Evolutionary conservation across 2,888 invertebrate genomes (phyloP).

Genomic region (Criorhina ranunculi): DNA sequence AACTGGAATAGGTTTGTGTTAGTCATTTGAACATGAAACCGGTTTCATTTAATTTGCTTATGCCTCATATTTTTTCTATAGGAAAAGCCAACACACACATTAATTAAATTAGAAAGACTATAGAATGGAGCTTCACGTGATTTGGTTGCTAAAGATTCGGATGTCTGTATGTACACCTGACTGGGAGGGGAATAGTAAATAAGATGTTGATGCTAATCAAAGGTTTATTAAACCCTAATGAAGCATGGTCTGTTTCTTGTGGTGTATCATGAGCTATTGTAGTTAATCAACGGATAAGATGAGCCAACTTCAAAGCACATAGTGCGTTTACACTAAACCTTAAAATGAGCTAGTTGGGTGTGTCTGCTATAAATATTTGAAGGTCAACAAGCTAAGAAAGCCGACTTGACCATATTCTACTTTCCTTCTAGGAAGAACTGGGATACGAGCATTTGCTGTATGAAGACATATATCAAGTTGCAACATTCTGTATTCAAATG

Average conservation of each 20-base stretch:
- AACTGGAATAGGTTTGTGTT: neutral
- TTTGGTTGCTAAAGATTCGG: neutral
- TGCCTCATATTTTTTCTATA: neutral
- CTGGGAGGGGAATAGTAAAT: no score
- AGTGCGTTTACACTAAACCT: no score
- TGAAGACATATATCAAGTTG: no score
- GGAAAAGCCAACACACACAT: neutral
- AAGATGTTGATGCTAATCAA: neutral
- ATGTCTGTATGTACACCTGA: no score
- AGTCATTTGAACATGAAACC: constrained; percentile 1
- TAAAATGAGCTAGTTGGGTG: no score
- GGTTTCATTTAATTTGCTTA: constrained; percentile 6
- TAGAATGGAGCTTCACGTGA: neutral
- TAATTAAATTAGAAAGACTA: neutral
- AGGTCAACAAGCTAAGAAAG: no score
- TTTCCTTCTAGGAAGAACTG: no score
- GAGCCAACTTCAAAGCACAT: no score
- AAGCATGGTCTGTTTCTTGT: neutral
- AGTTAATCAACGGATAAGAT: neutral
- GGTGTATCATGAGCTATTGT: neutral
- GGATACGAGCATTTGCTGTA: no score
- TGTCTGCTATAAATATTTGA: no score
- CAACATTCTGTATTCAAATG: no score
- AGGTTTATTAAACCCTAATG: neutral
- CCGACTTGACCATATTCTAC: no score